Evolutionary conservation across 2,113 vertebrate species (phyloP), one percentile per base, ranked within the genome.

Genomic region (Tretioscincus oriximinensis): DNA sequence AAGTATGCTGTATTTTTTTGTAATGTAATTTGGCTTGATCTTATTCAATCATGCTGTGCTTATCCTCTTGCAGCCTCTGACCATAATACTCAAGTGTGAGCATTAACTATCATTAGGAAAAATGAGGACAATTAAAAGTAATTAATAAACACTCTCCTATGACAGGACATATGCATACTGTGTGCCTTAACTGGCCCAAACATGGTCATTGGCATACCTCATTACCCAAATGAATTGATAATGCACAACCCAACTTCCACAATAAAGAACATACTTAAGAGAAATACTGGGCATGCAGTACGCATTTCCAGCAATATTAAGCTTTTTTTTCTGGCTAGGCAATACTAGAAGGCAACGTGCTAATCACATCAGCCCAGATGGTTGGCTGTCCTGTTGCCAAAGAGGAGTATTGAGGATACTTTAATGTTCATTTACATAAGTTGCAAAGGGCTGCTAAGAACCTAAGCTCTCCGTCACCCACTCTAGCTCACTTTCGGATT

Each of bases 361-460:
- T 93, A 93, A 93, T 93, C 91, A 89, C 88, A 86, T 90, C 87
- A 93, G 89, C 85, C 88, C 92, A 93, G 92, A 92, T 93, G 91
- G 92, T 71, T 88, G 82, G 71, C 51, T 88, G 66, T 88, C 84
- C 87, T 86, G 85, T 84, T 92, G 92, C 90, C 91, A 93, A 93
- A 85, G 86, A 82, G 78, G 86, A 90, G 86, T 84, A 88, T 81
- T 89, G 88, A 87, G 91, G 85, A 87, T 83, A 83, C 86, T 88
- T 92, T 88, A 90, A 85, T 82, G 89, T 85, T 85, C 76, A 86
- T 92, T 91, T 92, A 83, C 81, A 81, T 91, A 89, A 86, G 80
- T 79, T 90, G 81, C 28, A 68, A 90, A 87, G 90, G 87, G 88
- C 83, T 87, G 82, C 85, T 69, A 84, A 86, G 81, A 47, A 77